These are phyloP conservation scores for Coleophora deauratella DNA, from an alignment of 2,888 invertebrate species.

Conservation along the genomic window DNA sequence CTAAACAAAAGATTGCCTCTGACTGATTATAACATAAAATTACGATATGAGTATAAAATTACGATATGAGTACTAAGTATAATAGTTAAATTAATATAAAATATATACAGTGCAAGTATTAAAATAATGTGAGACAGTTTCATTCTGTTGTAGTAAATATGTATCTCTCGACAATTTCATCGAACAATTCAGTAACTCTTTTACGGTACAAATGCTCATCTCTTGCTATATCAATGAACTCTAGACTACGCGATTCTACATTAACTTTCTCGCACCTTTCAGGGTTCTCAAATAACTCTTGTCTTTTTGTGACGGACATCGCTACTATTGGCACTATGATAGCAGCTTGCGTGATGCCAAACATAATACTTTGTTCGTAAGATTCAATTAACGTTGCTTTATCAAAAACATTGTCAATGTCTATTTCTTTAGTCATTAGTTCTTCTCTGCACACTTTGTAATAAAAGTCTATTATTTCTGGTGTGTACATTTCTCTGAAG, in stretches of 20 bases:
- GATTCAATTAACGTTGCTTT: slow-evolving; percentile 28
- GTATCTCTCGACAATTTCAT: slow-evolving; percentile 71
- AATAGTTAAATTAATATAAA: too few species aligned
- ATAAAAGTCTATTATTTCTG: slow-evolving; percentile 68
- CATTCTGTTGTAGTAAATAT: slow-evolving; percentile 19
- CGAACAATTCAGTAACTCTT: slow-evolving; percentile 67
- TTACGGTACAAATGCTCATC: slow-evolving; percentile 38
- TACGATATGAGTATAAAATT: too few species aligned
- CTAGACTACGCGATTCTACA: slow-evolving; percentile 40
- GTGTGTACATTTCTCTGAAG: slow-evolving; percentile 53
- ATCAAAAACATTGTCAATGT: slow-evolving; percentile 30
- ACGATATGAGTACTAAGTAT: too few species aligned
- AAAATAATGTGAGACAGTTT: not conserved
- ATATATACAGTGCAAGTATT: too few species aligned
- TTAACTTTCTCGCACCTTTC: slow-evolving; percentile 30
- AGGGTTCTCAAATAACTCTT: slow-evolving; percentile 38
- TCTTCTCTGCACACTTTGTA: slow-evolving; percentile 57
- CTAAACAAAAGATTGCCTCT: too few species aligned
- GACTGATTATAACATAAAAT: too few species aligned
- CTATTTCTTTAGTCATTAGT: slow-evolving; percentile 38
- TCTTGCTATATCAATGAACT: slow-evolving; percentile 41
- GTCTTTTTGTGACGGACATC: slow-evolving; percentile 33
- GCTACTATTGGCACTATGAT: slow-evolving; percentile 44
- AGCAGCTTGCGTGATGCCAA: slow-evolving; percentile 51
- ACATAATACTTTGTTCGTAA: slow-evolving; percentile 42